Base-by-base conservation (phyloP, 35 echinoderm and acorn worm species). In the Apostichopus californicus region DNA sequence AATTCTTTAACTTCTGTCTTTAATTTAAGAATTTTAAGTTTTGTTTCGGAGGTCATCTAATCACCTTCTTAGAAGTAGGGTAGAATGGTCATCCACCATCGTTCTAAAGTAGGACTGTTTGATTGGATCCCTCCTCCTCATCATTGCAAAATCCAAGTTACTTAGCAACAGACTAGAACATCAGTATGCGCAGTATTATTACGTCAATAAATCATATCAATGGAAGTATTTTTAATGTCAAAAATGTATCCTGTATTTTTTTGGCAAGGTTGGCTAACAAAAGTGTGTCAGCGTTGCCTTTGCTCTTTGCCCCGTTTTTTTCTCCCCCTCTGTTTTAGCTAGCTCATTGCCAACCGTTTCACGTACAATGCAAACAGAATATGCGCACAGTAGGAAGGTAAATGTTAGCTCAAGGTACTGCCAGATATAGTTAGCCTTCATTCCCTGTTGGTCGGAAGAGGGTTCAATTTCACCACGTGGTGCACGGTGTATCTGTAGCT, bases 261-360 rank as follows among this genome's bases (percentile, higher is more conserved):
- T 55, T n/a, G 11, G 56, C 24, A 14, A 85, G 81, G 58, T 59
- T 85, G 71, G 17, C 55, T 6, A 58, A 21, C 0, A 85, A 85
- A 85, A 58, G 54, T 85, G 15, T 85, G 81, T 85, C 81, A 85
- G 14, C 9, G 17, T 85, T 85, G 17, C 56, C 81, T 85, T 85
- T 85, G 81, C 81, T 85, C 81, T 85, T 85, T 85, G 81, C 81
- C 81, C 81, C 81, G 24, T 85, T 58, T 85, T 18, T 85, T 34
- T 34, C 1, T 1, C 1, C 28, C 28, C 28, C 28, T 34, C 28
- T 34, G 28, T 34, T 34, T 34, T 34, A 34, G 28, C 25, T 57
- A 25, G n/a, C 81, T 73, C 54, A 85, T 56, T 21, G 58, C 15
- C 81, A 85, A 21, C 18, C 55, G 54, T 85, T 85, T 85, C 18